Evolutionary conservation across 1,140 invertebrate genomes (phyloP), one percentile per base, ranked within the genome.

Genomic region (Thaumatotibia leucotreta): DNA sequence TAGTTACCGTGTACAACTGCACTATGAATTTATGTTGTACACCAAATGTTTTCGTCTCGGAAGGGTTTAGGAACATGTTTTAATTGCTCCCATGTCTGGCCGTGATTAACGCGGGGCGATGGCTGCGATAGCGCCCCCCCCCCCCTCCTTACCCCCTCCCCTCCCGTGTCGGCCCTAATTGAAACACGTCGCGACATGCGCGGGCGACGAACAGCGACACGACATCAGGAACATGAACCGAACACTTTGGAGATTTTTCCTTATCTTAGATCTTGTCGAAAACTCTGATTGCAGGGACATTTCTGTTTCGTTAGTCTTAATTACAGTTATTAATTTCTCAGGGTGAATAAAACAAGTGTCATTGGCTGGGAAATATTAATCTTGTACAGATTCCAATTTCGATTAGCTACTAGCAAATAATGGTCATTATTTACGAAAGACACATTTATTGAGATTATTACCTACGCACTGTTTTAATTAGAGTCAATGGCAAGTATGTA

Each of bases 111-210:
- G 32, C 52, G 58, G 50, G 27, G 52, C 20, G 63, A 39, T 63
- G 52, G 54, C 17, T 50, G 50, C 62, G 62, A 31, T 61, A 61
- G 50, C n/a, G 50, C 9, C 50, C 23, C 50, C 50, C 23, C 23
- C 9, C 22, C 50, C 50, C 23, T 22, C 50, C 23, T 10, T 2
- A 8, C 50, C 50, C 4, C 50, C 23, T 4, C 4, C 1, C 9
- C 10, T 10, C 27, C 49, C 62, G 52, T 68, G 63, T 64, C 67
- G 10, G 10, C 50, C 23, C 67, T 68, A 68, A 68, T 68, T 68
- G 67, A 68, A 68, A 68, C 62, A 68, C 58, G 58, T 64, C 61
- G 62, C 67, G 62, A 68, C 67, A 68, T 31, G 67, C 67, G 50
- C 32, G 33, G 67, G 9, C 50, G 50, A 23, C 50, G 20, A 11